phyloP scores from a whole-genome alignment of 2,888 invertebrate genomes.

The Ophion costatus region DNA sequence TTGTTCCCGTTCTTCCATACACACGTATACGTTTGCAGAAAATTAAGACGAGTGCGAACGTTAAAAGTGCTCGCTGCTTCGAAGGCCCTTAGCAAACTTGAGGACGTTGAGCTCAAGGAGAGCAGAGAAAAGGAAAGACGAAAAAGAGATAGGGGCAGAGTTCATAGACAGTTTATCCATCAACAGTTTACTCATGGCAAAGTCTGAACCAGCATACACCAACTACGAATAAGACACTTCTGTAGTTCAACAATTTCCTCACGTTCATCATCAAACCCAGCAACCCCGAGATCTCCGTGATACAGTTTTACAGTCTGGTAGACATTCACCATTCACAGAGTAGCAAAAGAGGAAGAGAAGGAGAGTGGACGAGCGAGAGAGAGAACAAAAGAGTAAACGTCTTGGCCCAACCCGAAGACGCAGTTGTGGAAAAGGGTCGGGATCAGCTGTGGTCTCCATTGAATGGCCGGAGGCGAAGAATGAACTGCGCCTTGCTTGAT shows the following conservation, averaged over 20 bases:
- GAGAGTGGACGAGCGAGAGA: not conserved
- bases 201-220: slow-evolving; percentile 1
- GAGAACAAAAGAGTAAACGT: slow-evolving; percentile 37
- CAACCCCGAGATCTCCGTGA: slow-evolving; percentile 40
- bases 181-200: slow-evolving; percentile 37
- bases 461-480: slow-evolving; percentile 47
- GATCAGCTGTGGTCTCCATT: slow-evolving; percentile 39
- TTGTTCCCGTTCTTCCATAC: slow-evolving; percentile 9
- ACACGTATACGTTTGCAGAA: not conserved
- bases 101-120: not conserved
- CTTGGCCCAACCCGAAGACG: slow-evolving; percentile 38
- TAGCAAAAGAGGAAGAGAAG: not conserved
- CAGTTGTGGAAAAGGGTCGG: slow-evolving; percentile 42
- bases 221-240: slow-evolving; percentile 37
- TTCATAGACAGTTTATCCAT: slow-evolving; percentile 42
- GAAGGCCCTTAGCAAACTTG: slow-evolving; percentile 12
- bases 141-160: slow-evolving; percentile 9
- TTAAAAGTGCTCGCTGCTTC: not conserved
- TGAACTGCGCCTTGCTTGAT: slow-evolving; percentile 21
- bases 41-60: slow-evolving; percentile 6
- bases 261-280: slow-evolving; percentile 33
- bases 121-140: slow-evolving; percentile 8
- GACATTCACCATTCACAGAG: slow-evolving; percentile 10
- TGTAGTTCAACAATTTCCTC: slow-evolving; percentile 51
- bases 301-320: slow-evolving; percentile 45